A percentile compares a stretch with the other conserved stretches of the same genome.
Conservation (phyloP, 64 coral and sea anemone genomes). For the Platygyra sinensis region DNA sequence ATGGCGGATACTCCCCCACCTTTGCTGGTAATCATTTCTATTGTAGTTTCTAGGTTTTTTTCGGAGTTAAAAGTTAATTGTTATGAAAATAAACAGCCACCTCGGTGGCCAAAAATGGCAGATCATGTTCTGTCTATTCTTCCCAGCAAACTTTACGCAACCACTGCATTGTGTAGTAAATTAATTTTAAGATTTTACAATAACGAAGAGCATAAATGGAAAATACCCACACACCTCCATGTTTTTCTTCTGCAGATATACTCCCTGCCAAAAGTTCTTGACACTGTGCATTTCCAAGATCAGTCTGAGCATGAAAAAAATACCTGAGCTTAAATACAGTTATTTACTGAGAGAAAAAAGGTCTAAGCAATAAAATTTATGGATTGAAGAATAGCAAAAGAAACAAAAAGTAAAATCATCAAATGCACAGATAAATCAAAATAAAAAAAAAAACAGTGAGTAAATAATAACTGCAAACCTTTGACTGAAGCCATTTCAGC, state of each 20-base stretch:
- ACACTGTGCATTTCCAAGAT: slow-evolving; percentile 18
- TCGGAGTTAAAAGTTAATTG: no score
- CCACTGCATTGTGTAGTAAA: no score
- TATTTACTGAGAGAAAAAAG: slow-evolving; percentile 26
- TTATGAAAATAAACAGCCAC: no score
- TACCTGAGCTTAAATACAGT: slow-evolving; percentile 43
- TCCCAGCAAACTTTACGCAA: no score
- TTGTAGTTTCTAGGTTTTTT: no score
- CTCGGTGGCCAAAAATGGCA: no score
- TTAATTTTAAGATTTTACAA: no score
- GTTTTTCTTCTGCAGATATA: slow-evolving; percentile 56
- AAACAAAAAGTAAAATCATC: slow-evolving; percentile 8
- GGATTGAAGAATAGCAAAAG: slow-evolving; percentile 33
- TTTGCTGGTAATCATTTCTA: no score
- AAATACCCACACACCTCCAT: slow-evolving; percentile 54
- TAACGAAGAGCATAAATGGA: no score
- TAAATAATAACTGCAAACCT: slow-evolving; percentile 44
- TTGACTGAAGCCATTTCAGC: slow-evolving; percentile 14
- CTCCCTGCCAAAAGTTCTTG: slow-evolving; percentile 55
- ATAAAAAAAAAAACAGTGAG: background rate
- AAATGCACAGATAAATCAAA: slow-evolving; percentile 34
- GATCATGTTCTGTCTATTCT: no score
- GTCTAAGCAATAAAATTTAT: slow-evolving; percentile 6
- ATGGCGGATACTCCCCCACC: no score
- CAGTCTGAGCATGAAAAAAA: slow-evolving; percentile 40